phyloP scores from a whole-genome alignment of 2,113 vertebrate genomes.

The Ameiurus melas region DNA sequence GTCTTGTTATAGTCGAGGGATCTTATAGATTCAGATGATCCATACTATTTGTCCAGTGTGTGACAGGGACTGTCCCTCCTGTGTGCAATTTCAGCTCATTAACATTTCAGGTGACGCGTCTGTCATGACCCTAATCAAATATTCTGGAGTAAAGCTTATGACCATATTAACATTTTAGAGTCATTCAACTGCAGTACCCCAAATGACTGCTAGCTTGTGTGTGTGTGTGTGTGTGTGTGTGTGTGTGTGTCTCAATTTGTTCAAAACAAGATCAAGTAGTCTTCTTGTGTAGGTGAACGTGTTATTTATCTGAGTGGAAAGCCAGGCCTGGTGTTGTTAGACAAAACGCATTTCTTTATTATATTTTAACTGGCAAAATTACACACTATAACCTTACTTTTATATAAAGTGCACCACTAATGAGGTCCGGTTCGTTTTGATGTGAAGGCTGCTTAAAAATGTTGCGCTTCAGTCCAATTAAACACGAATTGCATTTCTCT shows the following conservation, averaged over 20 bases:
- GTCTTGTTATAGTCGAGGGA: constrained; percentile 58
- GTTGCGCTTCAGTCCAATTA: constrained; percentile 46
- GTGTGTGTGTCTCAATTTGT: constrained; percentile 20
- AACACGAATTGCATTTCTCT: neutral
- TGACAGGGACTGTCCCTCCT: constrained; percentile 61
- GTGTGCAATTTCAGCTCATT: constrained; percentile 72
- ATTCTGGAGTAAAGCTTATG: constrained; percentile 73
- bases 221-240: constrained; percentile 28
- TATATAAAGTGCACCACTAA: constrained; percentile 30
- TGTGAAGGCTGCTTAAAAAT: constrained; percentile 4
- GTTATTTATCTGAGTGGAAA: constrained; percentile 39
- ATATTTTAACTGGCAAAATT: neutral
- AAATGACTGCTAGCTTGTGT: constrained; percentile 45
- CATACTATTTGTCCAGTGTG: constrained; percentile 65
- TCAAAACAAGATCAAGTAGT: constrained; percentile 12
- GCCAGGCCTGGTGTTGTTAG: neutral
- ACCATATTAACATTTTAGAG: constrained; percentile 78
- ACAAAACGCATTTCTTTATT: neutral
- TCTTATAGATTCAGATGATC: constrained; percentile 63
- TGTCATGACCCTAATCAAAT: constrained; percentile 70
- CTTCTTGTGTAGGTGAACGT: constrained; percentile 38
- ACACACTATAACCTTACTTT: constrained; percentile 10
- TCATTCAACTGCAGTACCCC: constrained; percentile 69
- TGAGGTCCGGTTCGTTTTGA: constrained; percentile 25
- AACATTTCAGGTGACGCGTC: constrained; percentile 76